Evolutionary conservation across 2,113 vertebrate species (phyloP).

Genomic region (Calyptommatus sinebrachiatus): DNA sequence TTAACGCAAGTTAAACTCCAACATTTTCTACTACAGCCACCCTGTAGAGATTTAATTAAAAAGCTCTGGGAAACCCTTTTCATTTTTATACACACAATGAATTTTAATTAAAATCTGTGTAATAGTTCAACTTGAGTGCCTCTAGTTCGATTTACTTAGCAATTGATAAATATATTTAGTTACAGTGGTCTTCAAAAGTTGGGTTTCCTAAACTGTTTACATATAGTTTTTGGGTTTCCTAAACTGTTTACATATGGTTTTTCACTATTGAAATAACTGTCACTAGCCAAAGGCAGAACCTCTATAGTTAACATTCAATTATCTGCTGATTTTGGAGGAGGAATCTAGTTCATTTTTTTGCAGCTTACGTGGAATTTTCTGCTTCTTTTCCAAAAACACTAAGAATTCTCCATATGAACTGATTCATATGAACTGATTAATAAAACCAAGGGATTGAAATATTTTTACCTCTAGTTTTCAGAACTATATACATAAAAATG

Average conservation of each 20-base stretch:
- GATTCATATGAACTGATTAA: neutral
- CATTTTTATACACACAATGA: conserved; percentile 1
- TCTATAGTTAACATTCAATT: neutral
- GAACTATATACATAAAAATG: neutral
- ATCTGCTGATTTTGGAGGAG: neutral
- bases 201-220: conserved; percentile 12
- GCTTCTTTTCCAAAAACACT: neutral
- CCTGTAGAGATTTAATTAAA: conserved; percentile 52
- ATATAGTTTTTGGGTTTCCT: conserved; percentile 14
- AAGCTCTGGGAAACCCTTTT: conserved; percentile 25
- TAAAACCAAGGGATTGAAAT: neutral
- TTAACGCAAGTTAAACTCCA: conserved; percentile 14
- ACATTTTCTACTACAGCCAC: conserved; percentile 44
- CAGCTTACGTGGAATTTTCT: neutral
- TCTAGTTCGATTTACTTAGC: conserved; percentile 27
- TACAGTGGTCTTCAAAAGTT: neutral
- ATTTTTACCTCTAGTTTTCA: neutral
- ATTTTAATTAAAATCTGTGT: conserved; percentile 48
- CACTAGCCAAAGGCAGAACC: neutral
- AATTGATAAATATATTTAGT: neutral
- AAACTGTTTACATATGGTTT: conserved; percentile 17
- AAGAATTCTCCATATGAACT: neutral
- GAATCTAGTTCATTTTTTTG: neutral
- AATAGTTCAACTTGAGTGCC: conserved; percentile 23
- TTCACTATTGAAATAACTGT: neutral